Conservation (phyloP, 2,888 invertebrate genomes). For the Microchrysa polita region DNA sequence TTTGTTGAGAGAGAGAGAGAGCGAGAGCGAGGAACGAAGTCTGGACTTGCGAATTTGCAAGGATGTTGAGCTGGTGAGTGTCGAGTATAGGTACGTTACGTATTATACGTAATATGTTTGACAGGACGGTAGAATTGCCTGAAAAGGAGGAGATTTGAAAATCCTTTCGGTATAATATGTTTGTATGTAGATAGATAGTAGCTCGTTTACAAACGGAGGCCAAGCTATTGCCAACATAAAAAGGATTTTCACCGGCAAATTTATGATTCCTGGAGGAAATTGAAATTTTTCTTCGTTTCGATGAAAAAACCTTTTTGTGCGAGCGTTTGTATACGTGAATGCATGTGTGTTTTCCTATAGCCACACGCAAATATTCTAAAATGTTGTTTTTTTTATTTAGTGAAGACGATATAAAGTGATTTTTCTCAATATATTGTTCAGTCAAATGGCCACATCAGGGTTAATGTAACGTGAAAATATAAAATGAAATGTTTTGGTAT, state of each 20-base stretch:
- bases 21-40: too few relatives aligned
- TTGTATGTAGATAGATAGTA: too few relatives aligned
- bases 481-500: too few relatives aligned
- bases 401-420: background rate
- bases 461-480: too few relatives aligned
- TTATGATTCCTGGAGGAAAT: conserved; percentile 45
- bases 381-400: too few relatives aligned
- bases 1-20: background rate
- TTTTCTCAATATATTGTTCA: conserved; percentile 23
- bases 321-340: too few relatives aligned
- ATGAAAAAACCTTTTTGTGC: background rate
- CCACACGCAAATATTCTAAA: background rate
- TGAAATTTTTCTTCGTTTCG: conserved; percentile 44
- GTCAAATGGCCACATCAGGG: too few relatives aligned
- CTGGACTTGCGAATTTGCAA: too few relatives aligned
- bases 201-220: conserved; percentile 46
- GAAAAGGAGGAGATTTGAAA: conserved; percentile 2
- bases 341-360: background rate
- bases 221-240: conserved; percentile 54
- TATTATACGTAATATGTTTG: background rate
- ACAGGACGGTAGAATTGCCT: conserved; percentile 5
- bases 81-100: too few relatives aligned
- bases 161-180: background rate
- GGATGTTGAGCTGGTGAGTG: too few relatives aligned
- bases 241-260: conserved; percentile 53